Evolutionary conservation across 2,888 invertebrate species (phyloP).

Genomic region (Sialis fuliginosa): DNA sequence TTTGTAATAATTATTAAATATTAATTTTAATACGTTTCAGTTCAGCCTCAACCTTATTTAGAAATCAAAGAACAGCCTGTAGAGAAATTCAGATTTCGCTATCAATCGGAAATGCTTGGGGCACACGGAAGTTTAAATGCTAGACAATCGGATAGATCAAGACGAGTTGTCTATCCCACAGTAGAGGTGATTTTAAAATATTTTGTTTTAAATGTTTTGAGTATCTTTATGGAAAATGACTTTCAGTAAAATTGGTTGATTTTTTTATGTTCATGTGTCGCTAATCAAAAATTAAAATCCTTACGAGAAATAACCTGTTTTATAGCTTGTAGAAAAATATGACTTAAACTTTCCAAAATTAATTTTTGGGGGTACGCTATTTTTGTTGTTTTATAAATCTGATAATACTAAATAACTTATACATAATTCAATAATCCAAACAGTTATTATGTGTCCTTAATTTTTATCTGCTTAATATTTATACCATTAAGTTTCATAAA

Average conservation of each 20-base stretch:
- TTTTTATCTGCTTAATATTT: no score
- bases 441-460: no score
- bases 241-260: no score
- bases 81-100: constrained; percentile 66
- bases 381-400: no score
- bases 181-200: constrained; percentile 39
- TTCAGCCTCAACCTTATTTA: constrained; percentile 31
- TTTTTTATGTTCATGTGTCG: neutral
- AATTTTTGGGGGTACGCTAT: no score
- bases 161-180: constrained; percentile 52
- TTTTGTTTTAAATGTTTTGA: neutral
- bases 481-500: no score
- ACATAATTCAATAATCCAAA: no score
- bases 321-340: no score
- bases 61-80: constrained; percentile 55
- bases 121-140: constrained; percentile 67
- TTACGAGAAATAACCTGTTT: neutral
- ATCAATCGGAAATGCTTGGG: constrained; percentile 75
- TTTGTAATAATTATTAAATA: neutral
- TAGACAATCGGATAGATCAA: constrained; percentile 34
- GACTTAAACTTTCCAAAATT: no score
- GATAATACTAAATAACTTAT: no score
- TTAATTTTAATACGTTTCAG: constrained; percentile 36
- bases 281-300: neutral
- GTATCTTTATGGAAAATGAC: no score